A percentile compares a stretch with the other conserved stretches of the same genome.
Evolutionary conservation across 2,888 invertebrate genomes (phyloP).

Genomic region (Chesias legatella): DNA sequence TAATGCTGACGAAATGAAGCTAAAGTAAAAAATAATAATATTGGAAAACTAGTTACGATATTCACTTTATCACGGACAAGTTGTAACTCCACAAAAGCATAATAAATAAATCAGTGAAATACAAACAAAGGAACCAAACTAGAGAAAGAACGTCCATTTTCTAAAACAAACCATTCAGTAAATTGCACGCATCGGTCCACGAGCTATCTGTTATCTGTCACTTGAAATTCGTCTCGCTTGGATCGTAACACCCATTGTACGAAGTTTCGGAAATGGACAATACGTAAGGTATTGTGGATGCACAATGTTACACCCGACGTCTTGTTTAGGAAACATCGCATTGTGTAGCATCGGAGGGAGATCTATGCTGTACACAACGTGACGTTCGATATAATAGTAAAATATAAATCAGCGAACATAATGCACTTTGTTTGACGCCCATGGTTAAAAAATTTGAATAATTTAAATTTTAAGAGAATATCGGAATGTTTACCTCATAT

Average conservation of each 20-base stretch:
- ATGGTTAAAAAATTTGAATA: slow-evolving; percentile 8
- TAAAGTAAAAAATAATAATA: no score
- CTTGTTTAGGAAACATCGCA: slow-evolving; percentile 67
- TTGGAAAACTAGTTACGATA: no score
- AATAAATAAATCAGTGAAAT: no score
- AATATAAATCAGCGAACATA: slow-evolving; percentile 21
- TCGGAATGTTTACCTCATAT: no score
- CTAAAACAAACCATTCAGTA: slow-evolving; percentile 36
- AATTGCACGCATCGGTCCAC: slow-evolving; percentile 38
- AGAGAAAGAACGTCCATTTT: slow-evolving; percentile 6
- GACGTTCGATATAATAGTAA: slow-evolving; percentile 33
- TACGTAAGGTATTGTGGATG: slow-evolving; percentile 27
- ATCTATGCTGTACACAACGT: slow-evolving; percentile 61
- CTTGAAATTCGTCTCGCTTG: slow-evolving; percentile 45
- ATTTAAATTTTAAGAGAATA: slow-evolving; percentile 3
- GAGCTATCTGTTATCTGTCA: slow-evolving; percentile 43
- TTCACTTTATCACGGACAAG: no score
- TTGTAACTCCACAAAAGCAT: no score
- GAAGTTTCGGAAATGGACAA: slow-evolving; percentile 33
- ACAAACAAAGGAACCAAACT: no score
- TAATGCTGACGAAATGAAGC: no score
- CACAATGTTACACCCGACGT: slow-evolving; percentile 57
- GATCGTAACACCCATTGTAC: slow-evolving; percentile 47
- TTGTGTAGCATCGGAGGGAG: slow-evolving; percentile 47
- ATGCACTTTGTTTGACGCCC: neutral